Evolutionary conservation across 1,140 invertebrate genomes (phyloP).

Genomic region (Trichonephila clavipes): DNA sequence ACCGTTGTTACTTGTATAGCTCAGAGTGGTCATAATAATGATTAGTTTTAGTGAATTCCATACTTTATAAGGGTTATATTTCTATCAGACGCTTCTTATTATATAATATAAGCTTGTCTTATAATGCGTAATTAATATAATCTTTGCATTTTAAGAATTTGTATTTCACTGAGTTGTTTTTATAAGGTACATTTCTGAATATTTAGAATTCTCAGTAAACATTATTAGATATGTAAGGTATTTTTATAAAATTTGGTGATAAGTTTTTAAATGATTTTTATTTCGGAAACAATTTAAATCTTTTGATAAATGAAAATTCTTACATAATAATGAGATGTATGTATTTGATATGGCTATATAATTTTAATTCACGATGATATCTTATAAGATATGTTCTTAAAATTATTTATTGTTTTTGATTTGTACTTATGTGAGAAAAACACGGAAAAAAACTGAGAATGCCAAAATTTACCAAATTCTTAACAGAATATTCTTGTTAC

Average conservation of each 20-base stretch:
- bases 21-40: not conserved
- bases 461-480: not conserved
- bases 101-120: not conserved
- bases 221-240: not conserved
- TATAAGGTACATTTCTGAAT: not conserved
- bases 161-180: conserved; percentile 3
- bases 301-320: conserved; percentile 1
- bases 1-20: conserved; percentile 30
- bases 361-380: not conserved
- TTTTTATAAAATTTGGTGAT: conserved; percentile 31
- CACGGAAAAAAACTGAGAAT: not conserved
- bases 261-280: not conserved
- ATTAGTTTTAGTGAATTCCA: not conserved
- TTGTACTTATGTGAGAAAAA: not conserved
- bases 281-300: conserved; percentile 3
- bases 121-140: conserved; percentile 6
- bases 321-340: not conserved
- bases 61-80: not conserved
- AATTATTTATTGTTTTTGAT: not conserved
- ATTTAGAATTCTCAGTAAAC: conserved; percentile 6
- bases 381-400: not conserved
- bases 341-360: conserved; percentile 8
- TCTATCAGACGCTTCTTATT: conserved; percentile 4
- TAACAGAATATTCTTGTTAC: not conserved
- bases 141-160: conserved; percentile 39